Conservation (phyloP, 2,888 invertebrate species). For the Coelinius sp. region DNA sequence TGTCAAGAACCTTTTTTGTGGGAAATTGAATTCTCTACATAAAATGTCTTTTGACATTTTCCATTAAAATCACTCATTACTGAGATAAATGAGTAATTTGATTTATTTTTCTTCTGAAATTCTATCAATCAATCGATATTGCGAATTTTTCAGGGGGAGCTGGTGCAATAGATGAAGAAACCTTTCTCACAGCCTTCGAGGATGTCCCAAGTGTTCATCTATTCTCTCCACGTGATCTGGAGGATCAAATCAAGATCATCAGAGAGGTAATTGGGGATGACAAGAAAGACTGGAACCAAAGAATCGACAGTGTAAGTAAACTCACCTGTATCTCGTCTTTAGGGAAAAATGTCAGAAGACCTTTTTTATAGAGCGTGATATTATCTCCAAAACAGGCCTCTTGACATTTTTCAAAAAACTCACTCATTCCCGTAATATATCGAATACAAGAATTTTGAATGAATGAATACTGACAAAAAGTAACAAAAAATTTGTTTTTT, state of each 20-base stretch:
- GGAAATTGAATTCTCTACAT: too few species aligned
- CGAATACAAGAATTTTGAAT: too few species aligned
- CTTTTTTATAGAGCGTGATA: too few species aligned
- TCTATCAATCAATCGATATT: too few species aligned
- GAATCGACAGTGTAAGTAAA: slow-evolving; percentile 86
- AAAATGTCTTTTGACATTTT: too few species aligned
- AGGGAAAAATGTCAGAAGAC: too few species aligned
- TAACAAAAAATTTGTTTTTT: slow-evolving; percentile 8
- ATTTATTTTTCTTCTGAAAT: slow-evolving; percentile 27
- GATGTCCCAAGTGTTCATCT: slow-evolving; percentile 86
- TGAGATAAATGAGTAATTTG: background rate
- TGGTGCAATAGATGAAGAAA: slow-evolving; percentile 91
- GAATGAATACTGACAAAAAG: too few species aligned
- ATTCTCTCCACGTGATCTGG: slow-evolving; percentile 87
- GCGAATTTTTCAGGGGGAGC: slow-evolving; percentile 73
- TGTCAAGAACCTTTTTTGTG: too few species aligned
- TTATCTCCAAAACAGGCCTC: too few species aligned
- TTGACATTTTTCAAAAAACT: too few species aligned
- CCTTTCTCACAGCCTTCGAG: slow-evolving; percentile 89
- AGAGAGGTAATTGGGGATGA: slow-evolving; percentile 84
- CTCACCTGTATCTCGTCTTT: slow-evolving; percentile 1
- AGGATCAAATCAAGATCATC: slow-evolving; percentile 84
- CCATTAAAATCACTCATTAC: too few species aligned
- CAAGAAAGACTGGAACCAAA: slow-evolving; percentile 93
- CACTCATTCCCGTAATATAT: too few species aligned